These are phyloP conservation scores for Eidolon dupreanum DNA, from an alignment of 2,797 vertebrate species.

Conservation along the genomic window DNA sequence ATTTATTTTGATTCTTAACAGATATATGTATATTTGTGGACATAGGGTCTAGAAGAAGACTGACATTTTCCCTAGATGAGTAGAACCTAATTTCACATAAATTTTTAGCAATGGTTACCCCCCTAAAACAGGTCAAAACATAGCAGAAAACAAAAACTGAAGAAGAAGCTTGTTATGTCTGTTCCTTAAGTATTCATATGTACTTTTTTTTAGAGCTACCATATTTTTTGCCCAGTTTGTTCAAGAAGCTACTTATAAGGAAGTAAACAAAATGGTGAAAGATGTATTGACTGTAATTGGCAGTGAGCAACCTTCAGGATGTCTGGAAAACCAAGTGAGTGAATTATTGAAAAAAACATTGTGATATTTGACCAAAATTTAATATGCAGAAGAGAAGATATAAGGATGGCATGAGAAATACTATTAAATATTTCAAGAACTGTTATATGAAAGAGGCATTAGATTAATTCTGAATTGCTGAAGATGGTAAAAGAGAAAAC, in stretches of 20 bases:
- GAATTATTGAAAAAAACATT: background rate
- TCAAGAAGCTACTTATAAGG: constrained; percentile 56
- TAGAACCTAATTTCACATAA: background rate
- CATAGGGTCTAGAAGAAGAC: background rate
- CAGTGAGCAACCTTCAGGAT: background rate
- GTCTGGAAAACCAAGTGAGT: constrained; percentile 69
- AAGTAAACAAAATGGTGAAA: constrained; percentile 70
- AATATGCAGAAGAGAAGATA: background rate
- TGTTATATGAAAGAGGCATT: background rate
- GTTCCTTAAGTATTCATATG: background rate
- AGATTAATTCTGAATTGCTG: background rate
- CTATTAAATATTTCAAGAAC: background rate
- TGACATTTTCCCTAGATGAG: background rate
- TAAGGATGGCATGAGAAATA: background rate
- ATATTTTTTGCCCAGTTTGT: constrained; percentile 72
- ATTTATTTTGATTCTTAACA: constrained; percentile 20
- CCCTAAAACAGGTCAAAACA: background rate
- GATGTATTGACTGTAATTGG: constrained; percentile 42
- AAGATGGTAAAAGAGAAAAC: background rate
- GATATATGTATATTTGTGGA: background rate
- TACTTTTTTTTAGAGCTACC: constrained; percentile 70
- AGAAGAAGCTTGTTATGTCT: background rate
- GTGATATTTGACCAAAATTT: background rate
- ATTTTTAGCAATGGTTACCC: background rate
- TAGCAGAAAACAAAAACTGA: background rate